Conservation (phyloP, 1,140 invertebrate species). For the Drosophila auraria region DNA sequence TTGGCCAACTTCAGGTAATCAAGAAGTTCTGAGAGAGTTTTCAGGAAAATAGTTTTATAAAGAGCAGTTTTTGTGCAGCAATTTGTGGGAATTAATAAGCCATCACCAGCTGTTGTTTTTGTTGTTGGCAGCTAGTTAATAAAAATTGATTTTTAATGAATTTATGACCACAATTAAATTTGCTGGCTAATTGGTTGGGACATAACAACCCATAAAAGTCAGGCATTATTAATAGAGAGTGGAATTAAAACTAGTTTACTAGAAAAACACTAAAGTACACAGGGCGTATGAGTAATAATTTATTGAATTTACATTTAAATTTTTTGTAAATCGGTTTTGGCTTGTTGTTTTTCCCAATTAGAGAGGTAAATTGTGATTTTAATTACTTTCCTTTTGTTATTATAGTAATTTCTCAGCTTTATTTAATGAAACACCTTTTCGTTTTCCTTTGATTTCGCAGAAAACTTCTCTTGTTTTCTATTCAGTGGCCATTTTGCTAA, state of each 20-base stretch:
- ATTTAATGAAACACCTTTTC: neutral
- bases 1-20: conserved; percentile 20
- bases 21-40: conserved; percentile 18
- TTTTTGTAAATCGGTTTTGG: neutral
- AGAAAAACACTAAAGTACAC: neutral
- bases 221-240: conserved; percentile 6
- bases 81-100: conserved; percentile 12
- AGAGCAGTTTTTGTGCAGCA: conserved; percentile 5
- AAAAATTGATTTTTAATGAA: conserved; percentile 65
- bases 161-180: conserved; percentile 40
- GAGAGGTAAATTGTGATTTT: neutral
- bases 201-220: conserved; percentile 20
- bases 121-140: conserved; percentile 17
- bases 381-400: neutral
- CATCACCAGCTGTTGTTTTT: neutral
- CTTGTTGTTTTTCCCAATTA: neutral
- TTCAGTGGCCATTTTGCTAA: conserved; percentile 14
- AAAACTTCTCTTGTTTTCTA: neutral
- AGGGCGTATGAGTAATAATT: conserved; percentile 15
- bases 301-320: neutral
- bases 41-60: conserved; percentile 18
- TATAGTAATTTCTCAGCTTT: neutral
- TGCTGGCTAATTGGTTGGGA: conserved; percentile 34
- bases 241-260: conserved; percentile 1
- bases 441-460: neutral